Base-by-base conservation (phyloP, 2,797 vertebrate genomes). In the Kryptolebias ocellatus region DNA sequence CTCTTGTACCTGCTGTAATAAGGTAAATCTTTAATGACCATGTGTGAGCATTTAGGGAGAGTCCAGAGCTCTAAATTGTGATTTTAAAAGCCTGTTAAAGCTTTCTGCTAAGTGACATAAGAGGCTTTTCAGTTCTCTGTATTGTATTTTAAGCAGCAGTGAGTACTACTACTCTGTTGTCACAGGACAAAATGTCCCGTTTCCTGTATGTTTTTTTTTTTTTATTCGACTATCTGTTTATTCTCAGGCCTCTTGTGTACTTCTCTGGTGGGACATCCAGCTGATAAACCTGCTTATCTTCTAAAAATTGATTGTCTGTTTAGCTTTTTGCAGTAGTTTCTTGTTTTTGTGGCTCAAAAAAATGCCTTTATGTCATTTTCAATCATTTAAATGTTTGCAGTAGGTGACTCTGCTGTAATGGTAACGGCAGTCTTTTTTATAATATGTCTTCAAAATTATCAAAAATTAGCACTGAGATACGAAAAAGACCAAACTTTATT, bases 61-160 rank as follows among this genome's bases (percentile, higher is more conserved):
- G 27, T 18, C 4, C 9, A 53, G 2, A 50, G 1, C 52, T 2
- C 0, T 46, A n/a, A 73, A 18, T 53, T 60, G 16, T 44, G 1
- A 20, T 64, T 59, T 24, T 6, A 46, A 42, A 55, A 59, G 11
- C 49, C 50, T 55, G 18, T 57, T 58, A 53, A 74, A 60, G 68
- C 69, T 62, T 55, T 71, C 49, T 63, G 15, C 68, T 61, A 34
- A 49, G 73, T 89, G 88, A 72, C 85, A 81, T 87, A 91, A 92
- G 78, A 86, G 73, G 84, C 66, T 89, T 90, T 83, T 44, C 60
- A 70, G 28, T 53, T 76, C 53, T 34, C 53, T 6, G 53, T 12
- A 31, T 2, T 71, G 63, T 75, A 70, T 67, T 76, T 73, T 16
- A 70, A 37, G 56, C 37, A 70, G 11, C 70, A 57, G 27, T 12